A percentile compares a stretch with the other conserved stretches of the same genome.
These are phyloP conservation scores for Clunio marinus DNA, from an alignment of 2,888 invertebrate genomes.

Conservation along the genomic window DNA sequence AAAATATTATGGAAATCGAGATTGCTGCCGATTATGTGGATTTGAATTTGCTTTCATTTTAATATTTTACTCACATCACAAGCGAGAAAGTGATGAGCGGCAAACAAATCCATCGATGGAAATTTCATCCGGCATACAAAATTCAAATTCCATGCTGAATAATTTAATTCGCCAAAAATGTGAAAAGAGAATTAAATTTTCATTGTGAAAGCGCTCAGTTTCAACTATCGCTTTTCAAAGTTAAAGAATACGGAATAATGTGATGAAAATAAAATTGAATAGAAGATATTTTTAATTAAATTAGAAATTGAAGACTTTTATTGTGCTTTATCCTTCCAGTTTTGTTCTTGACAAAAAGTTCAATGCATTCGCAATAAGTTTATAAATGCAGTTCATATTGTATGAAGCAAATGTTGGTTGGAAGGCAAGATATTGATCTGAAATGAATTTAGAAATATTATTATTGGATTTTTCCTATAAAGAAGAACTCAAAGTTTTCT, in stretches of 20 bases:
- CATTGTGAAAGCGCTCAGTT: not conserved
- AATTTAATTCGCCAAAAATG: not conserved
- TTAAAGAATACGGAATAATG: not conserved
- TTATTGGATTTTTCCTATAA: too few relatives aligned
- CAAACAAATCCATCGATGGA: not conserved
- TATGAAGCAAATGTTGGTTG: too few relatives aligned
- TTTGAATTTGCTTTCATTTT: too few relatives aligned
- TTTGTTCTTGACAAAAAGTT: too few relatives aligned
- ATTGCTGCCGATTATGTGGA: too few relatives aligned
- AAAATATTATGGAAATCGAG: slow-evolving; percentile 10
- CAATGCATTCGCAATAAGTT: too few relatives aligned
- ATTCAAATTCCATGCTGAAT: not conserved
- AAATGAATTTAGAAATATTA: too few relatives aligned
- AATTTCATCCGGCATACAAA: not conserved
- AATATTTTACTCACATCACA: not conserved
- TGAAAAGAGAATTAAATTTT: not conserved
- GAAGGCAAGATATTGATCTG: too few relatives aligned
- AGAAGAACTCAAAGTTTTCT: too few relatives aligned
- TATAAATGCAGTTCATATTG: too few relatives aligned
- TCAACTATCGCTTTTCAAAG: not conserved
- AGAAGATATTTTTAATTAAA: not conserved
- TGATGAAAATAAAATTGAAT: not conserved
- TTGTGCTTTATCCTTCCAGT: not conserved
- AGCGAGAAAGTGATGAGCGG: not conserved
- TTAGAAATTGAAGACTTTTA: not conserved